Evolutionary conservation across 2,797 vertebrate genomes (phyloP).

Genomic region (Philypnodon macrostomus): DNA sequence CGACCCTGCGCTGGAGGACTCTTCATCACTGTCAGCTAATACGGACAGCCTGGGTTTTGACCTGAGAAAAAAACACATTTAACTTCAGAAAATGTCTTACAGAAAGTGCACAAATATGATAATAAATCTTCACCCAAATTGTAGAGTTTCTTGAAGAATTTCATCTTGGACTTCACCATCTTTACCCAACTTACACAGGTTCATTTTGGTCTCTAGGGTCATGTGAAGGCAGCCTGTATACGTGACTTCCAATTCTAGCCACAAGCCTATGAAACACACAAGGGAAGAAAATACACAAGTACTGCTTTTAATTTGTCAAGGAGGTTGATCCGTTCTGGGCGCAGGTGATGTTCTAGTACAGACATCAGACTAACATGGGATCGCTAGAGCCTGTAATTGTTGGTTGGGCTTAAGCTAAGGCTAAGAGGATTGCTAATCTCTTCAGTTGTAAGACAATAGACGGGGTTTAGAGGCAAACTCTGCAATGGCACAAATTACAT

Average conservation of each 20-base stretch:
- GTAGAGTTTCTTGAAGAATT: conserved; percentile 56
- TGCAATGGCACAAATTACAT: conserved; percentile 34
- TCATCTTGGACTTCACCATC: conserved; percentile 72
- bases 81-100: not conserved
- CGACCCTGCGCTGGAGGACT: conserved; percentile 84
- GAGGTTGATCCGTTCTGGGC: conserved; percentile 10
- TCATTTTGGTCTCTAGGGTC: conserved; percentile 89
- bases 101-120: not conserved
- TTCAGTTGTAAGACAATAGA: conserved; percentile 38
- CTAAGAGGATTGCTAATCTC: conserved; percentile 58
- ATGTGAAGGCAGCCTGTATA: conserved; percentile 87
- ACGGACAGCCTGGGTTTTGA: conserved; percentile 71
- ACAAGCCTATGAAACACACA: conserved; percentile 75
- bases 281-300: conserved; percentile 9
- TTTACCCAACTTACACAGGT: conserved; percentile 85
- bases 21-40: conserved; percentile 85
- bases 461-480: conserved; percentile 20
- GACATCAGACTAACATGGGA: conserved; percentile 17
- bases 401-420: conserved; percentile 24
- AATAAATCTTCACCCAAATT: conserved; percentile 66
- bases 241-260: conserved; percentile 84
- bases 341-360: conserved; percentile 1
- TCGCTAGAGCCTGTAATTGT: conserved; percentile 18
- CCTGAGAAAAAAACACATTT: conserved; percentile 56
- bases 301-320: conserved; percentile 7